Evolutionary conservation across 2,797 vertebrate species (phyloP), one percentile per base, ranked within the genome.

Genomic region (Danio tinwini): DNA sequence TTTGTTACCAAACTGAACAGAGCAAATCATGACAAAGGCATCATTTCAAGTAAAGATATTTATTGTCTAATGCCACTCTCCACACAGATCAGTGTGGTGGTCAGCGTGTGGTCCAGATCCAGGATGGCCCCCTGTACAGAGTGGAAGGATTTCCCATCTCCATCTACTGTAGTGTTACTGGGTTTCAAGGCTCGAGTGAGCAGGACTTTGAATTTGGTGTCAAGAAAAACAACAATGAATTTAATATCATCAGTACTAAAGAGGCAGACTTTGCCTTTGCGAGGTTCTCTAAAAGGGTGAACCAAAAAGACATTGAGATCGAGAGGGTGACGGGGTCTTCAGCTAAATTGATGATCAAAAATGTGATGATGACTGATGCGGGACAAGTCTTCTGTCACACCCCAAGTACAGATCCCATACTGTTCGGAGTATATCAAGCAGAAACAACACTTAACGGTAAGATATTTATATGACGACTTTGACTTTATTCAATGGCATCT

Each of bases 71-170:
- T 49, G 7, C 29, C 7, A 40, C 2, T 72, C 14, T 76, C 53
- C 50, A 40, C 70, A 62, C 88, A 93, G 93, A 91, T 84, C 83
- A 87, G 3, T 90, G 91, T 76, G 9, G 0, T 7, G 89, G 92
- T 64, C 76, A 89, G 61, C 76, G 83, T 8, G 9, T 76, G 0
- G 93, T 92, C 3, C 82, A 91, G 14, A 80, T 74, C 3, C 91
- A 90, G 69, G 12, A 83, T 0, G 93, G 94, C 8, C 94, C 94
- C 55, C 86, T 95, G 81, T 93, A 92, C 55, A 91, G 94, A 0
- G 88, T 90, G 9, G 84, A 84, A 14, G 92, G 88, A 59, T 79
- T 86, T 19, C 59, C 39, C 0, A 86, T 93, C 76, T 86, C 84
- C 76, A 90, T 95, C 68, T 88, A 85, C 83, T 95, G 94, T 89